Evolutionary conservation across 37 sponge, comb jelly and placozoan genomes (phyloP), one percentile per base, ranked within the genome.

Genomic region (Oopsacas minuta): DNA sequence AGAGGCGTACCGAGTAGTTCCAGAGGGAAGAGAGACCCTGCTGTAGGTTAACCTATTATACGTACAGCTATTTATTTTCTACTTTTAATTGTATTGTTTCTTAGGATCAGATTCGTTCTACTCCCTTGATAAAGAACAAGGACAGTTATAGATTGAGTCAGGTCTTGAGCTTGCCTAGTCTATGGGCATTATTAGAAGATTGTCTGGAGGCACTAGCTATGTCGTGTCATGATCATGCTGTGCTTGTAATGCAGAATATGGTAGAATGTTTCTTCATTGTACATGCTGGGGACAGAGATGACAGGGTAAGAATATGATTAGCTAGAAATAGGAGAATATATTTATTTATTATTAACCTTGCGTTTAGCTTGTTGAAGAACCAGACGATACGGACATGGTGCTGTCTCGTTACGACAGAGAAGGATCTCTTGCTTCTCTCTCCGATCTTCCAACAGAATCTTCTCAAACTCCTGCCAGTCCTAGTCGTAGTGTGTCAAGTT

Each of bases 251-350:
- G 37, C 96, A 98, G 53, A 89, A 96, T 22, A 87, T 92, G 0
- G 99, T 98, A 34, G 99, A 98, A 85, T 91, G 96, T 15, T 98
- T 98, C 93, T 98, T 98, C 87, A 85, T 93, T 23, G 99, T 94
- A 1, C 99, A 97, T 51, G 95, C 91, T 23, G 88, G 88, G 35
- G 17, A 36, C 23, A 85, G 20, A 3, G 88, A 88, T 0, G 32
- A 34, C 39, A 34, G 5, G 28, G 86, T 37, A 10, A 38, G 82
- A n/a, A 17, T 32, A n/a, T 81, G 51, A 52, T 36, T 53, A 42
- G 15, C 75, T 32, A 32, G 22, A 61, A 25, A 61, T 61, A 15
- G 8, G 49, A 15, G 8, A 17, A 15, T 42, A 7, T 61, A 25
- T 34, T 61, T 25, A 12, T n/a, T 10, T 25, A 61, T 82, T 20